Percentiles rank a stretch among this genome's conserved stretches.
phyloP scores from a whole-genome alignment of 2,888 invertebrate genomes.

The Belgica antarctica region DNA sequence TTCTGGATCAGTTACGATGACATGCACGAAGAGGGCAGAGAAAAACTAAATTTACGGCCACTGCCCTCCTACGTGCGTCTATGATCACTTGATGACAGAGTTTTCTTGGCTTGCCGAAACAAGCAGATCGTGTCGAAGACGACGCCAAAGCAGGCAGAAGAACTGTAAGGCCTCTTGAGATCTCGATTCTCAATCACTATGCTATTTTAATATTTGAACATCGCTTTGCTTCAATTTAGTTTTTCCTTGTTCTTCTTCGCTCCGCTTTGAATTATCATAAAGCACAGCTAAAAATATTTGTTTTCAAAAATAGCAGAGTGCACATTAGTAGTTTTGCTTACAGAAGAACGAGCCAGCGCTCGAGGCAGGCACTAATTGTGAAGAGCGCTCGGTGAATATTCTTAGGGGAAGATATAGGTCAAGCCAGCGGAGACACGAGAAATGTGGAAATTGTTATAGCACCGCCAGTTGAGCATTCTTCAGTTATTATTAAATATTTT shows the following conservation, averaged over 20 bases:
- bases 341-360: too few relatives aligned
- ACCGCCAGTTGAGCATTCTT: background rate
- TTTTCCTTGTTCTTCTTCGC: background rate
- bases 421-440: background rate
- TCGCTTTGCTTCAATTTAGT: background rate
- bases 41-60: too few relatives aligned
- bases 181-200: background rate
- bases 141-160: too few relatives aligned
- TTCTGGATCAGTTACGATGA: too few relatives aligned
- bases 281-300: constrained; percentile 29
- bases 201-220: constrained; percentile 27
- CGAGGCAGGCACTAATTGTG: constrained; percentile 19
- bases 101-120: too few relatives aligned
- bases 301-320: constrained; percentile 35
- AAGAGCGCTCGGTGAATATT: constrained; percentile 18
- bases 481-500: constrained; percentile 29
- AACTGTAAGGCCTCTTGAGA: constrained; percentile 12
- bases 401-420: constrained; percentile 1
- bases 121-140: too few relatives aligned
- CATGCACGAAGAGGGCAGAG: too few relatives aligned
- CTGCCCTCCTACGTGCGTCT: too few relatives aligned
- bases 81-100: too few relatives aligned
- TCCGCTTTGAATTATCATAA: background rate
- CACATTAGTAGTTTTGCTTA: constrained; percentile 18
- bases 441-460: too few relatives aligned